These are phyloP conservation scores for Beroe forskalii DNA, from an alignment of 37 sponge, comb jelly and placozoan species.

Conservation along the genomic window DNA sequence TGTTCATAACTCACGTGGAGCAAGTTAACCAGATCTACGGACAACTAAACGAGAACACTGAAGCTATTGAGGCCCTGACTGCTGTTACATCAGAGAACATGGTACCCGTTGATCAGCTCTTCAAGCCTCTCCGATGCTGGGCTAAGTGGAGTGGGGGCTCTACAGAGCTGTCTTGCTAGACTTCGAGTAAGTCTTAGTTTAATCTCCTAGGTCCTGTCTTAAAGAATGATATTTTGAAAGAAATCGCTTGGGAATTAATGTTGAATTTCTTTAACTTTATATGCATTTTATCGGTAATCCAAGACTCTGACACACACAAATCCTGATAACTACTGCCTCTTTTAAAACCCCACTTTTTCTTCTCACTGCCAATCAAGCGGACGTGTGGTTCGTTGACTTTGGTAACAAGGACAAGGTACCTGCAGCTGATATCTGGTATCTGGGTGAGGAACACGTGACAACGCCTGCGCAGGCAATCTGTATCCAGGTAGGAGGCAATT, in stretches of 20 bases:
- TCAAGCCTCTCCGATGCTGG: background rate
- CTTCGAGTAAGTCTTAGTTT: background rate
- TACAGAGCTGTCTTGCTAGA: background rate
- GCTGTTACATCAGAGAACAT: background rate
- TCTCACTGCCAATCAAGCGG: background rate
- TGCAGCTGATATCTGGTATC: background rate
- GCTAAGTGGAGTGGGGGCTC: background rate
- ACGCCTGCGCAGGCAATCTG: conserved; percentile 21
- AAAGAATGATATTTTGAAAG: too few relatives aligned
- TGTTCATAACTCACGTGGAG: background rate
- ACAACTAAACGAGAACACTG: background rate
- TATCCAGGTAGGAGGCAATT: conserved; percentile 15
- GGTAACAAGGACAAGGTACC: conserved; percentile 18
- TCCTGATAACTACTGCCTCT: too few relatives aligned
- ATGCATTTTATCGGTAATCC: too few relatives aligned
- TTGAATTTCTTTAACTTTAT: too few relatives aligned
- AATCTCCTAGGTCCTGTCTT: too few relatives aligned
- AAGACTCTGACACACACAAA: too few relatives aligned
- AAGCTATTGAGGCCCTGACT: background rate
- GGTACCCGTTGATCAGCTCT: conserved; percentile 5
- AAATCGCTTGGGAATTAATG: too few relatives aligned
- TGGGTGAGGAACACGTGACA: conserved; percentile 10
- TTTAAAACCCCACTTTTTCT: background rate
- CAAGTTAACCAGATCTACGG: background rate
- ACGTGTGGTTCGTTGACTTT: conserved; percentile 16